Evolutionary conservation across 2,797 vertebrate genomes (phyloP).

Genomic region (Hozukius guyotensis): DNA sequence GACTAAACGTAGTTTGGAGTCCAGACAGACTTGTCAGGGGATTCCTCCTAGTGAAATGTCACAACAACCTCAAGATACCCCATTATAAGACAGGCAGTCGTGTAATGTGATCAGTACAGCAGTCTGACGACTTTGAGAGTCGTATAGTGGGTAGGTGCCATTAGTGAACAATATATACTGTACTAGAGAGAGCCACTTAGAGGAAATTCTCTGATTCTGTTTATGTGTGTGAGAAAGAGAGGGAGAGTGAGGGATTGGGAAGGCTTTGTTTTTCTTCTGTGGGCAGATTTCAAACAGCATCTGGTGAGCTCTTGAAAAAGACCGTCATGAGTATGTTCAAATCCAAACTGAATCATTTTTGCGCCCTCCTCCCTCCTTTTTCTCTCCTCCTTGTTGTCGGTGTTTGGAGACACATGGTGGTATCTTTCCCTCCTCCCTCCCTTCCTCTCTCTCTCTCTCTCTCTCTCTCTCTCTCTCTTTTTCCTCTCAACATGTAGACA

Average conservation of each 20-base stretch:
- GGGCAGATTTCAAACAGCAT: slow-evolving; percentile 86
- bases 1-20: no score
- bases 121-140: neutral
- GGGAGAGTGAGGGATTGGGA: slow-evolving; percentile 48
- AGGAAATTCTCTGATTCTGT: slow-evolving; percentile 59
- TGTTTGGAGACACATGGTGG: slow-evolving; percentile 79
- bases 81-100: neutral
- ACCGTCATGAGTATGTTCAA: slow-evolving; percentile 74
- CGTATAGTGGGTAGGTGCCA: neutral
- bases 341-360: slow-evolving; percentile 80
- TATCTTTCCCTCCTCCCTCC: slow-evolving; percentile 53
- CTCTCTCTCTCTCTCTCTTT: slow-evolving; percentile 1
- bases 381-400: slow-evolving; percentile 68
- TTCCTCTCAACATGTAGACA: slow-evolving; percentile 77
- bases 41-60: neutral
- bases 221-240: slow-evolving; percentile 34
- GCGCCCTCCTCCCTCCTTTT: slow-evolving; percentile 49
- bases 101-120: neutral
- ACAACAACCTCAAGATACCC: neutral
- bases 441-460: slow-evolving; percentile 7
- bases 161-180: slow-evolving; percentile 47
- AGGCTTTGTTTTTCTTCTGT: slow-evolving; percentile 77
- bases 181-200: slow-evolving; percentile 55
- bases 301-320: slow-evolving; percentile 83
- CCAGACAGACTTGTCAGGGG: neutral